A percentile compares a stretch with the other conserved stretches of the same genome.
These are phyloP conservation scores for Eriosoma lanigerum DNA, from an alignment of 1,140 invertebrate genomes.

Conservation along the genomic window DNA sequence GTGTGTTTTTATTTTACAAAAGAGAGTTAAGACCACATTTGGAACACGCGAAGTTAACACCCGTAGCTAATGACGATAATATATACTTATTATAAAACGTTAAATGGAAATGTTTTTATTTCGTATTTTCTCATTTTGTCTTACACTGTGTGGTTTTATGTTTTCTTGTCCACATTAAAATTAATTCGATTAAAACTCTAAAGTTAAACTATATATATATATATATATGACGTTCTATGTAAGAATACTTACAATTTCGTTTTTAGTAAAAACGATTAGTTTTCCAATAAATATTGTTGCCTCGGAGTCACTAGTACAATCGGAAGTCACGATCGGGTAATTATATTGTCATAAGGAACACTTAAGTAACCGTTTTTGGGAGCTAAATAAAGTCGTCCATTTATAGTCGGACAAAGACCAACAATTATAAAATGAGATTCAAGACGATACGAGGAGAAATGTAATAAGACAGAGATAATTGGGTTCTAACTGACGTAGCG, in stretches of 20 bases:
- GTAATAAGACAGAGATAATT: slow-evolving; percentile 12
- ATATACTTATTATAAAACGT: neutral
- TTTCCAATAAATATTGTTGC: neutral
- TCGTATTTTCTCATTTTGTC: neutral
- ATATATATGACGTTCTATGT: neutral
- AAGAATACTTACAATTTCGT: neutral
- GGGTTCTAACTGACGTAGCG: slow-evolving; percentile 19
- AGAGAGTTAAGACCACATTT: slow-evolving; percentile 9
- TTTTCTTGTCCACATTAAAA: neutral
- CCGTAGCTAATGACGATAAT: slow-evolving; percentile 39
- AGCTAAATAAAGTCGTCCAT: slow-evolving; percentile 5
- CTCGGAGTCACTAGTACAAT: neutral
- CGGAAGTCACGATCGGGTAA: slow-evolving; percentile 1
- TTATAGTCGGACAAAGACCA: neutral
- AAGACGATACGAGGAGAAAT: neutral
- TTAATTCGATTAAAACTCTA: slow-evolving; percentile 49
- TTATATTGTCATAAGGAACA: slow-evolving; percentile 23
- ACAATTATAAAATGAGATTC: slow-evolving; percentile 37
- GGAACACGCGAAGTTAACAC: neutral
- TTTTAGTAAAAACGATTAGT: neutral
- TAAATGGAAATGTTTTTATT: slow-evolving; percentile 43
- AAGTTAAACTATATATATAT: slow-evolving; percentile 7
- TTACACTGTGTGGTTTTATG: slow-evolving; percentile 28
- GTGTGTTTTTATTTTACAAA: slow-evolving; percentile 30
- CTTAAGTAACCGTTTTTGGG: neutral